Evolutionary conservation across 2,797 vertebrate genomes (phyloP).

Genomic region (Pangasius djambal): DNA sequence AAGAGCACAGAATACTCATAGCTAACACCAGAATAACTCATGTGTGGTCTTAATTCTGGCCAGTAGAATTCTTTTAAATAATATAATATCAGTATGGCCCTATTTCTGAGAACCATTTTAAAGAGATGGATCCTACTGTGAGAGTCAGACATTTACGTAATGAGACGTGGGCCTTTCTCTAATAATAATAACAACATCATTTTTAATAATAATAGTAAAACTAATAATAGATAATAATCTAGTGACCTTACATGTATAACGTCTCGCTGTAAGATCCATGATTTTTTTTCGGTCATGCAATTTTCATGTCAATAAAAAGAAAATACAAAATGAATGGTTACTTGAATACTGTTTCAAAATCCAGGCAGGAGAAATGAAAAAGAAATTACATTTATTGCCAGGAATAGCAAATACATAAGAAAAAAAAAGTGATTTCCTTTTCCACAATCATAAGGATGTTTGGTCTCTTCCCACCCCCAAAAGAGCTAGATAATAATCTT

Average conservation of each 20-base stretch:
- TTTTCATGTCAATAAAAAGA: not conserved
- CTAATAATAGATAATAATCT: not conserved
- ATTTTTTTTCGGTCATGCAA: not conserved
- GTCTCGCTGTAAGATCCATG: not conserved
- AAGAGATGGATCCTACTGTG: not conserved
- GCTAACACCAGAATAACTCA: not conserved
- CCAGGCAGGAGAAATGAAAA: not conserved
- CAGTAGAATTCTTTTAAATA: not conserved
- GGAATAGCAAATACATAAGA: not conserved
- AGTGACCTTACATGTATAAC: not conserved
- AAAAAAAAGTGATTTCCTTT: not conserved
- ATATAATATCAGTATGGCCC: not conserved
- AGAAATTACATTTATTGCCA: not conserved
- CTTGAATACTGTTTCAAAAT: not conserved
- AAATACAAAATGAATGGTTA: not conserved
- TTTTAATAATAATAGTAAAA: not conserved
- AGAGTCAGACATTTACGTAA: not conserved
- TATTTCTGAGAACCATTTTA: not conserved
- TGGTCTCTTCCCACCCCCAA: not conserved
- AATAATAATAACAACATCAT: not conserved
- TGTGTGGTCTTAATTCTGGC: not conserved
- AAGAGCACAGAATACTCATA: too few species aligned
- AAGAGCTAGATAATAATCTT: not conserved
- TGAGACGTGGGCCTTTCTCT: not conserved
- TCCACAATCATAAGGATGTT: not conserved